phyloP scores from a whole-genome alignment of 2,888 invertebrate genomes.

The Anagyrus pseudococci region DNA sequence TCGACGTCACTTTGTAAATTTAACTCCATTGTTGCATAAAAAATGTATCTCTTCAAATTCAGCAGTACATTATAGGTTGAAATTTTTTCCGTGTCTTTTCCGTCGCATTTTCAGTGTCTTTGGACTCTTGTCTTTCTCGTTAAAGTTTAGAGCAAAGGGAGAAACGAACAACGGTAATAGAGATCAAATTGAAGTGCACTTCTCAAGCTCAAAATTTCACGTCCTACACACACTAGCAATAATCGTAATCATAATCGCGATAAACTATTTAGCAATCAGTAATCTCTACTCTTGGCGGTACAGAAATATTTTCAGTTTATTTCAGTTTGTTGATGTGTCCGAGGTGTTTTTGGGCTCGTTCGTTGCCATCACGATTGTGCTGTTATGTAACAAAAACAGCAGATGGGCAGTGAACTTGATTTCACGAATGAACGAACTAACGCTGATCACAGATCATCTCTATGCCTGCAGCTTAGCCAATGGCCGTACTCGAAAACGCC shows the following conservation, averaged over 20 bases:
- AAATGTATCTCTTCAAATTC: no score
- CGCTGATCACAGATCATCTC: background rate
- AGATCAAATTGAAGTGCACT: background rate
- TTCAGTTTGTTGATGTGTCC: slow-evolving; percentile 11
- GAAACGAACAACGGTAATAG: background rate
- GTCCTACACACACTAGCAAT: background rate
- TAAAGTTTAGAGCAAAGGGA: background rate
- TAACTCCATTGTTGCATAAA: no score
- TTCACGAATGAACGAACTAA: background rate
- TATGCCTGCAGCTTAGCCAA: background rate
- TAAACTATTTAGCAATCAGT: background rate
- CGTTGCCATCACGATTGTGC: background rate
- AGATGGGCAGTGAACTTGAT: background rate
- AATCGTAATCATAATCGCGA: background rate
- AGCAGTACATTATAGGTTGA: no score
- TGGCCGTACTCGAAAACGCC: background rate
- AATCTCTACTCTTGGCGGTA: background rate
- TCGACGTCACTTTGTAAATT: no score
- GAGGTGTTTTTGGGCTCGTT: slow-evolving; percentile 3
- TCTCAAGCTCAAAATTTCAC: background rate
- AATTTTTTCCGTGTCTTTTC: background rate
- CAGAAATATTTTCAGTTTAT: background rate
- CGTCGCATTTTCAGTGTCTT: slow-evolving; percentile 13
- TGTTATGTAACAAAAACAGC: background rate
- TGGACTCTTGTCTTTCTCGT: slow-evolving; percentile 5